Evolutionary conservation across 2,113 vertebrate species (phyloP).

Genomic region (Myotis brandtii): DNA sequence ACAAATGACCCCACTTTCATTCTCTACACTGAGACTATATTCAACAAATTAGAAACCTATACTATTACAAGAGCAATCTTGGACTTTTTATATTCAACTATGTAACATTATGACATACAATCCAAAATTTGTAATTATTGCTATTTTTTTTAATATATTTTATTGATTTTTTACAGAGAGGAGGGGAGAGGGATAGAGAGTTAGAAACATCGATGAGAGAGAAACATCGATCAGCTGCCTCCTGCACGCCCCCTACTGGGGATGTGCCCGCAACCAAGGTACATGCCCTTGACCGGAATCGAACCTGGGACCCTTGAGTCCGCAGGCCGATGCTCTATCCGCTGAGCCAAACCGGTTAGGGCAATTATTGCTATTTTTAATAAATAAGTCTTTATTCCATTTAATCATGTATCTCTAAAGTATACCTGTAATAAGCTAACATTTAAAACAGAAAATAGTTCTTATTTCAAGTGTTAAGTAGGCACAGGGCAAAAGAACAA

Average conservation of each 20-base stretch:
- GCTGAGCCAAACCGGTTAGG: too few species aligned
- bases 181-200: too few species aligned
- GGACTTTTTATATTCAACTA: conserved; percentile 1
- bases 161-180: too few species aligned
- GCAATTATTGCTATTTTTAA: conserved; percentile 40
- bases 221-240: too few species aligned
- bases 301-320: too few species aligned
- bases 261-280: too few species aligned
- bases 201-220: too few species aligned
- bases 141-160: too few species aligned
- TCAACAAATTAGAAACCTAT: conserved; percentile 16
- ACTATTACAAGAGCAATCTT: not conserved
- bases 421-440: conserved; percentile 17
- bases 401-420: conserved; percentile 46
- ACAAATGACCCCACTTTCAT: not conserved
- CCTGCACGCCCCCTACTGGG: too few species aligned
- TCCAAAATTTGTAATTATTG: conserved; percentile 23
- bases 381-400: not conserved
- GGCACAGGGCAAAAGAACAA: conserved; percentile 19
- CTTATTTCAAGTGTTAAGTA: conserved; percentile 11
- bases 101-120: not conserved
- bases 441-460: conserved; percentile 13
- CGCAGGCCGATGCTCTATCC: too few species aligned
- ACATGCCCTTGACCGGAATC: too few species aligned
- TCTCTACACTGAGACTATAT: not conserved